These are phyloP conservation scores for Anas capensis DNA, from an alignment of 2,797 vertebrate species.

Conservation along the genomic window DNA sequence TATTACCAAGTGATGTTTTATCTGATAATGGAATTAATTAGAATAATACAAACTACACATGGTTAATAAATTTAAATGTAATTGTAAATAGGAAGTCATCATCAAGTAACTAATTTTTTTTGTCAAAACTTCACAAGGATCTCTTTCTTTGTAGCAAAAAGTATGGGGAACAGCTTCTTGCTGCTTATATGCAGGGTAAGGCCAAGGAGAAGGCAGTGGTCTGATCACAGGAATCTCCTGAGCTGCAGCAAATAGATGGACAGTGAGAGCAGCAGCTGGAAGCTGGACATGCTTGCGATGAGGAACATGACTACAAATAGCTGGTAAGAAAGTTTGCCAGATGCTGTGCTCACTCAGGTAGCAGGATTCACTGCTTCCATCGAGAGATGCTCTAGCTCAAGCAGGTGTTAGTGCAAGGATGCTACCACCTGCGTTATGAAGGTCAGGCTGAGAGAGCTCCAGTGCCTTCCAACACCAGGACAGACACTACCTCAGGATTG, in stretches of 20 bases:
- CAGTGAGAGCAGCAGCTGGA: background rate
- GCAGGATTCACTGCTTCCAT: background rate
- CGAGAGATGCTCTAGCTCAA: background rate
- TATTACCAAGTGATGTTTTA: background rate
- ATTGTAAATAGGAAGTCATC: background rate
- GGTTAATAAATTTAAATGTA: background rate
- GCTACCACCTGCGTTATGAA: background rate
- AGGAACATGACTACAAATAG: background rate
- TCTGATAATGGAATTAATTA: background rate
- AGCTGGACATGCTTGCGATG: background rate
- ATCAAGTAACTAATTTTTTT: background rate
- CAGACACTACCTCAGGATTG: background rate
- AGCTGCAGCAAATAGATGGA: background rate
- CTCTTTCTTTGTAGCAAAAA: background rate
- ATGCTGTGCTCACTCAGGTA: background rate
- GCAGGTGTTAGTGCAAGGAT: background rate
- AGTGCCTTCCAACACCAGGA: background rate
- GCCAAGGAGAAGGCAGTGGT: background rate
- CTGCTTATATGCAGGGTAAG: background rate
- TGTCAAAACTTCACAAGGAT: background rate
- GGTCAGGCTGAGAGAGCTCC: background rate
- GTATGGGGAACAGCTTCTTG: rapidly evolving
- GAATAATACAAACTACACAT: background rate
- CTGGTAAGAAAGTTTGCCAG: rapidly evolving
- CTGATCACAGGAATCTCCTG: background rate